These are phyloP conservation scores for Tupaia chinensis DNA, from an alignment of 2,113 vertebrate genomes.

Conservation along the genomic window DNA sequence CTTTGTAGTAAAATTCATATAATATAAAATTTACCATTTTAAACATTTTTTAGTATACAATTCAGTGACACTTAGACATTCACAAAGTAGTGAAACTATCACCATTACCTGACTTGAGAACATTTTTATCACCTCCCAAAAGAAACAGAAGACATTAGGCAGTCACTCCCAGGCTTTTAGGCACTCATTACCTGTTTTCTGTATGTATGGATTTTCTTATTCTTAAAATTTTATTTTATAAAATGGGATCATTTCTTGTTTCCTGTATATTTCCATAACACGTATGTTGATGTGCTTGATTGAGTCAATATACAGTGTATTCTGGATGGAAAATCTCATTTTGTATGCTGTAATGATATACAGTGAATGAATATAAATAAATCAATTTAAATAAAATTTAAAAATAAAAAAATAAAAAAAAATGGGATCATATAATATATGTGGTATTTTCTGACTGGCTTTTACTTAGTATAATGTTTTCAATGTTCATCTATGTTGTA, in stretches of 20 bases:
- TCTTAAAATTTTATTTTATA: not conserved
- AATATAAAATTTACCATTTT: not conserved
- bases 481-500: not conserved
- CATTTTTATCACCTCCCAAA: not conserved
- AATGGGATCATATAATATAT: not conserved
- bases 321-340: too few species aligned
- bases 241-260: not conserved
- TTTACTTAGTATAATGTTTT: not conserved
- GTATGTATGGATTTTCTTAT: not conserved
- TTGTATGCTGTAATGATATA: too few species aligned
- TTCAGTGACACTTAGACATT: slow-evolving; percentile 1
- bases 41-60: not conserved
- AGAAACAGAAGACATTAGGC: not conserved
- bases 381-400: too few species aligned
- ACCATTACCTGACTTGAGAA: not conserved
- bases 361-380: too few species aligned
- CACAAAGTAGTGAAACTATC: not conserved
- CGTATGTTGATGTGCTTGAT: too few species aligned
- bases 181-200: not conserved
- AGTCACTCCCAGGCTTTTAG: not conserved
- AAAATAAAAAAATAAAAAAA: not conserved
- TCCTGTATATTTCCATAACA: too few species aligned
- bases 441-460: not conserved
- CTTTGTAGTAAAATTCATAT: slow-evolving; percentile 3
- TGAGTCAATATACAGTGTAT: too few species aligned